phyloP scores from a whole-genome alignment of 2,888 invertebrate genomes.

The Camponotus fellah region DNA sequence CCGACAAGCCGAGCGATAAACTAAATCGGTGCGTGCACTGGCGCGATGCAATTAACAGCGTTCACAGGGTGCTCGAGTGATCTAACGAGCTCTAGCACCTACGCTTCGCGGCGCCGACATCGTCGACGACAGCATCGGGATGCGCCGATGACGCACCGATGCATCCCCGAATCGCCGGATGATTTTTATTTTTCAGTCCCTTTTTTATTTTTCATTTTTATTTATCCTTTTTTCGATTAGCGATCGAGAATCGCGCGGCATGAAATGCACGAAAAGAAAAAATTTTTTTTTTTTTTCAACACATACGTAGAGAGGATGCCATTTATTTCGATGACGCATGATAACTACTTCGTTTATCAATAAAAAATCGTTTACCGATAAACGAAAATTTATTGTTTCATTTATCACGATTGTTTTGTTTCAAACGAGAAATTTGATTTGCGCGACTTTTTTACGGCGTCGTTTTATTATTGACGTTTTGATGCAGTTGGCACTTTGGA shows the following conservation, averaged over 20 bases:
- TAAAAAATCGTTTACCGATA: background rate
- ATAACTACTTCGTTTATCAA: slow-evolving; percentile 15
- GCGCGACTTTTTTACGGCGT: background rate
- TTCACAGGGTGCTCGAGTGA: slow-evolving; percentile 64
- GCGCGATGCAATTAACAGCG: slow-evolving; percentile 72
- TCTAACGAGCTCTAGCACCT: slow-evolving; percentile 67
- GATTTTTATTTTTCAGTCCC: background rate
- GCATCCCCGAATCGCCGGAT: slow-evolving; percentile 25
- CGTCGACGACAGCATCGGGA: slow-evolving; percentile 21
- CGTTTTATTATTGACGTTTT: background rate
- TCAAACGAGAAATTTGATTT: background rate
- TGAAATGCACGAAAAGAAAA: background rate
- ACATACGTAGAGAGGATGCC: background rate
- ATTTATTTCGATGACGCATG: background rate
- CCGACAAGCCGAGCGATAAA: slow-evolving; percentile 65
- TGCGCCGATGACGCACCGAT: slow-evolving; percentile 24
- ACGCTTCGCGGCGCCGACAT: slow-evolving; percentile 45
- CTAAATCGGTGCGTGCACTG: slow-evolving; percentile 64
- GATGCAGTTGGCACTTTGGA: background rate
- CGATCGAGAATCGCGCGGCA: slow-evolving; percentile 14
- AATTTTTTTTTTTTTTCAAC: background rate
- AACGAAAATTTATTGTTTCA: slow-evolving; percentile 7
- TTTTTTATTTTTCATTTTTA: background rate
- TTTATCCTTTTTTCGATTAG: slow-evolving; percentile 7
- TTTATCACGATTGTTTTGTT: background rate